Evolutionary conservation across 2,888 invertebrate species (phyloP).

Genomic region (Drosophila robusta): DNA sequence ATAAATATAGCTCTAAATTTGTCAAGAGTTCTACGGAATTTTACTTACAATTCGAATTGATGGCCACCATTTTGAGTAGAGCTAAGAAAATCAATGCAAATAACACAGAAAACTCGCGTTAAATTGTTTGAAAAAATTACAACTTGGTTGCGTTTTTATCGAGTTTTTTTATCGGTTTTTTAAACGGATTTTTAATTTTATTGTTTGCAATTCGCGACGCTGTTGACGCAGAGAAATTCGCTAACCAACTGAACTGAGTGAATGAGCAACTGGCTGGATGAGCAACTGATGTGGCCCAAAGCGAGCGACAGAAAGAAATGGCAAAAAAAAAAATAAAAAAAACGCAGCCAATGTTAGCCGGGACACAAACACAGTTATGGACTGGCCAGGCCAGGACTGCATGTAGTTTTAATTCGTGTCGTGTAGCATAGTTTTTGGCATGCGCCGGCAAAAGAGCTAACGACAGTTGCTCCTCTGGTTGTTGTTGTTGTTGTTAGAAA

Average conservation of each 20-base stretch:
- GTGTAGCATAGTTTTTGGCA: constrained; percentile 62
- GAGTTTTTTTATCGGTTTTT: neutral
- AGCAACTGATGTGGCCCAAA: constrained; percentile 31
- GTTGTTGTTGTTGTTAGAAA: constrained; percentile 29
- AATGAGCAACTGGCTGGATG: constrained; percentile 45
- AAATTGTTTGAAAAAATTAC: constrained; percentile 14
- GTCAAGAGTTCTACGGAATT: neutral
- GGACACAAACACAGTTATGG: constrained; percentile 33
- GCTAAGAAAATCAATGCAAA: constrained; percentile 32
- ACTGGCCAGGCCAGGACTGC: constrained; percentile 12
- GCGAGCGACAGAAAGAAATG: constrained; percentile 28
- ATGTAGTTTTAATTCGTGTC: constrained; percentile 57
- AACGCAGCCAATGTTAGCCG: constrained; percentile 28
- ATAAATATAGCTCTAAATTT: constrained; percentile 3
- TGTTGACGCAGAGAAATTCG: constrained; percentile 66
- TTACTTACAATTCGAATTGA: constrained; percentile 71
- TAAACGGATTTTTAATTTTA: neutral
- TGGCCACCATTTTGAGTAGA: constrained; percentile 65
- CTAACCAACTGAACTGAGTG: constrained; percentile 58
- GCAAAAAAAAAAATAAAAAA: constrained; percentile 25
- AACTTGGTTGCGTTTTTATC: neutral
- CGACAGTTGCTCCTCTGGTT: constrained; percentile 1
- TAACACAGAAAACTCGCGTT: constrained; percentile 21
- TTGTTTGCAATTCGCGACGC: constrained; percentile 26
- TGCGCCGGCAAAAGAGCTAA: constrained; percentile 45